phyloP scores from a whole-genome alignment of 2,113 vertebrate species.

The Oreochromis niloticus region DNA sequence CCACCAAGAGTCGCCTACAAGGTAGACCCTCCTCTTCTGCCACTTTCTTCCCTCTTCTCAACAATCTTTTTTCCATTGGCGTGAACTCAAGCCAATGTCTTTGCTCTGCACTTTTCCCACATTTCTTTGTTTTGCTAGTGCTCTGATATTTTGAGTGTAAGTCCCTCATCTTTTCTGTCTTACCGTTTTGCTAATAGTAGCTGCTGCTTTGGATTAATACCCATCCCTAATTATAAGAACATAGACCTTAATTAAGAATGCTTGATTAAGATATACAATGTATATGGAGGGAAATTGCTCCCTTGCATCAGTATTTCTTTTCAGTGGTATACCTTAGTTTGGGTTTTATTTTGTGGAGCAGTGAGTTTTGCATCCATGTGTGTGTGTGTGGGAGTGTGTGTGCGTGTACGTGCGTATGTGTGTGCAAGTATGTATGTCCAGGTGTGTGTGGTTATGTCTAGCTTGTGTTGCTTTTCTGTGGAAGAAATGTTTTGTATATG shows the following conservation, averaged over 20 bases:
- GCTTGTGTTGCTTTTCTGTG: constrained; percentile 32
- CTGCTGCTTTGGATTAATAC: neutral
- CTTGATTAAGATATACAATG: neutral
- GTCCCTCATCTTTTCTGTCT: constrained; percentile 5
- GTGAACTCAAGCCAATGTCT: constrained; percentile 59
- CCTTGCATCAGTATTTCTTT: neutral
- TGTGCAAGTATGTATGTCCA: neutral
- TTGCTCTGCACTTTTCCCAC: constrained; percentile 61
- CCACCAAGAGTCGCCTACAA: constrained; percentile 97
- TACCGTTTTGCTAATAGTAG: neutral
- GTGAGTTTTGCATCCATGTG: constrained; percentile 4
- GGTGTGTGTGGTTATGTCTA: neutral
- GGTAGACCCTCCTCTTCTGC: constrained; percentile 79
- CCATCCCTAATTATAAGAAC: neutral
- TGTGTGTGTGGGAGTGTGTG: neutral
- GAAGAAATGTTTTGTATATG: neutral
- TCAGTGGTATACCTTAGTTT: neutral
- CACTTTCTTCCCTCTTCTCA: constrained; percentile 30
- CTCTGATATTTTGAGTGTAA: constrained; percentile 50
- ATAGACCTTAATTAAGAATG: neutral
- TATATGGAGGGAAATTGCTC: neutral
- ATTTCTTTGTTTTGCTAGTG: constrained; percentile 52
- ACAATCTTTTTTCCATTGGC: constrained; percentile 53
- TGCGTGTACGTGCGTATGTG: no score
- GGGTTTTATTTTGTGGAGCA: constrained; percentile 58